Evolutionary conservation across 2,888 invertebrate species (phyloP), one percentile per base, ranked within the genome.

Genomic region (Mesorhabditis spiculigera): DNA sequence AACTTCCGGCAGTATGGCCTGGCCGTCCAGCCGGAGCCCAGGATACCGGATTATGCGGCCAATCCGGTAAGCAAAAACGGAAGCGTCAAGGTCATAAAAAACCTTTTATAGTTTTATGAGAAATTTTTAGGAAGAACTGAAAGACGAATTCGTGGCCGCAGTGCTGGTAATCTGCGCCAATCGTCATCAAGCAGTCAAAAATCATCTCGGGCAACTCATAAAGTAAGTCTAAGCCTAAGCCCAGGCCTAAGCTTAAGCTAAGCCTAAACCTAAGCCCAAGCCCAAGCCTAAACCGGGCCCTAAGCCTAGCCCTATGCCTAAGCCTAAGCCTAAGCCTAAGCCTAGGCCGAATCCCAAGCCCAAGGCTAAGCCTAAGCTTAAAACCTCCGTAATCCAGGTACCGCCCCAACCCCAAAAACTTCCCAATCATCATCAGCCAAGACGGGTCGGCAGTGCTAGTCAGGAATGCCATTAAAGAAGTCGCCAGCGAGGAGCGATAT

Each of bases 361-460:
- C 50, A 13, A 50, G 13, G 13, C 50, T 50, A 50, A 10, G 8
- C 13, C 8, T 13, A 50, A 50, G 13, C 6, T 50, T 50, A 50
- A 43, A 65, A 43, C 13, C 10, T 65, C 44, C 8, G 5, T 16
- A 16, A n/a, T n/a, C 44, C 13, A 42, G 41, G 10, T 74, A 75
- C 58, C 75, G 82, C 10, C 79, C 81, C 2, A 71, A 75, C 5
- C 58, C 72, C 8, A 63, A 65, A 4, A 71, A 73, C 61, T 85
- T 82, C 68, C 85, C 85, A 5, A 75, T 85, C 62, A 69, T 82
- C 6, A 77, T 85, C 44, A 83, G 83, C 43, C 84, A 85, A 72
- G 85, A 85, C 67, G 84, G 83, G 4, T 69, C 76, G 41, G 69
- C 69, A 41, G 28, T 13, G 10, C n/a, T 41, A n/a, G 80, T 82